These are phyloP conservation scores for Catocala sponsa DNA, from an alignment of 2,888 invertebrate genomes.

Conservation along the genomic window DNA sequence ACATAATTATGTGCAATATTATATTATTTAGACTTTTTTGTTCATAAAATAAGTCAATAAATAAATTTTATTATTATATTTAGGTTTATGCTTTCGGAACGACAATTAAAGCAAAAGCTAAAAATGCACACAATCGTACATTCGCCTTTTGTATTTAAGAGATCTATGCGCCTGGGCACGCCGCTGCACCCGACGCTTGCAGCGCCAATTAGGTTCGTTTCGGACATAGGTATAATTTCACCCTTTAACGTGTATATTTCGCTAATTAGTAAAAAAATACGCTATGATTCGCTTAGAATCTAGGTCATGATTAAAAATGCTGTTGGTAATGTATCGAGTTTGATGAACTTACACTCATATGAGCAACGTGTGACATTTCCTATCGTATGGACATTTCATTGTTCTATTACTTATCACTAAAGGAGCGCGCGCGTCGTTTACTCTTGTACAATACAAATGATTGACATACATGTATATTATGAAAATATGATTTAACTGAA, in stretches of 20 bases:
- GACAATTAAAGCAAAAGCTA: constrained; percentile 17
- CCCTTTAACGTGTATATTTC: not conserved
- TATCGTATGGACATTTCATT: too few relatives aligned
- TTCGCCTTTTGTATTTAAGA: constrained; percentile 8
- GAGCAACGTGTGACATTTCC: too few relatives aligned
- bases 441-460: too few relatives aligned
- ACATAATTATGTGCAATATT: too few relatives aligned
- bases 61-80: too few relatives aligned
- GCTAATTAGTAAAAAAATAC: not conserved
- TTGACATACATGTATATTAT: too few relatives aligned
- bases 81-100: constrained; percentile 13
- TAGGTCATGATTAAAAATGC: not conserved
- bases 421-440: too few relatives aligned
- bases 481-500: too few relatives aligned
- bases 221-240: not conserved
- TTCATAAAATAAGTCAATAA: too few relatives aligned
- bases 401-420: too few relatives aligned
- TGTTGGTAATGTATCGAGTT: not conserved
- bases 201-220: not conserved
- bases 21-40: too few relatives aligned
- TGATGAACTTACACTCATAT: not conserved
- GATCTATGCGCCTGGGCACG: not conserved
- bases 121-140: constrained; percentile 11
- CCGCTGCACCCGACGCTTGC: not conserved
- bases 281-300: not conserved